These are phyloP conservation scores for Drosophila chauvacae DNA, from an alignment of 1,140 invertebrate species.

Conservation along the genomic window DNA sequence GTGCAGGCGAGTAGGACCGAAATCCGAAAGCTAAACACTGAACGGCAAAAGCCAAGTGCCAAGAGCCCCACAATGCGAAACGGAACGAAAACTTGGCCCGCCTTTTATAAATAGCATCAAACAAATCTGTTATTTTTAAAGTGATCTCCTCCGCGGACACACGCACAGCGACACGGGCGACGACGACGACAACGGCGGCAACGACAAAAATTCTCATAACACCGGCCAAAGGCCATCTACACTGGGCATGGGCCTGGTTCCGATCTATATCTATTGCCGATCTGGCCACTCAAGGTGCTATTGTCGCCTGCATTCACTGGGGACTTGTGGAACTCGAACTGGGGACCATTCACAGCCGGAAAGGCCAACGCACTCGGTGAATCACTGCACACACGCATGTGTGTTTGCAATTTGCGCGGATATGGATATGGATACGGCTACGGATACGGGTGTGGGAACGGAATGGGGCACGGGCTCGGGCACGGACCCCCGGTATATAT, in stretches of 20 bases:
- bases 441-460: constrained; percentile 1
- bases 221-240: constrained; percentile 45
- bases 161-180: constrained; percentile 54
- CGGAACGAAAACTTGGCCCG: constrained; percentile 72
- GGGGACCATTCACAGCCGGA: constrained; percentile 21
- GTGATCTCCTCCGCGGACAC: constrained; percentile 65
- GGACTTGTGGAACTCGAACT: constrained; percentile 15
- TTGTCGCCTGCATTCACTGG: constrained; percentile 34
- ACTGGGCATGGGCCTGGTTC: constrained; percentile 14
- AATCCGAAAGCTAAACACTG: constrained; percentile 27
- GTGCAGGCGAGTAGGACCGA: constrained; percentile 52
- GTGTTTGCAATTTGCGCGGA: constrained; percentile 31
- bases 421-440: constrained; percentile 5
- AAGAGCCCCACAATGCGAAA: constrained; percentile 51
- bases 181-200: constrained; percentile 20
- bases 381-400: constrained; percentile 58
- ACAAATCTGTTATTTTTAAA: constrained; percentile 83
- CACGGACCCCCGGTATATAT: constrained; percentile 21
- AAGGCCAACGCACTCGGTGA: constrained; percentile 77
- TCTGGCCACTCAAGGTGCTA: constrained; percentile 22
- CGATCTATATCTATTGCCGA: constrained; percentile 27
- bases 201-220: constrained; percentile 48
- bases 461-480: not conserved
- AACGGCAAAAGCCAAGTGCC: constrained; percentile 35
- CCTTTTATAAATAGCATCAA: constrained; percentile 82